Base-by-base conservation (phyloP, 1,140 invertebrate genomes). In the Brachionus rotundiformis region DNA sequence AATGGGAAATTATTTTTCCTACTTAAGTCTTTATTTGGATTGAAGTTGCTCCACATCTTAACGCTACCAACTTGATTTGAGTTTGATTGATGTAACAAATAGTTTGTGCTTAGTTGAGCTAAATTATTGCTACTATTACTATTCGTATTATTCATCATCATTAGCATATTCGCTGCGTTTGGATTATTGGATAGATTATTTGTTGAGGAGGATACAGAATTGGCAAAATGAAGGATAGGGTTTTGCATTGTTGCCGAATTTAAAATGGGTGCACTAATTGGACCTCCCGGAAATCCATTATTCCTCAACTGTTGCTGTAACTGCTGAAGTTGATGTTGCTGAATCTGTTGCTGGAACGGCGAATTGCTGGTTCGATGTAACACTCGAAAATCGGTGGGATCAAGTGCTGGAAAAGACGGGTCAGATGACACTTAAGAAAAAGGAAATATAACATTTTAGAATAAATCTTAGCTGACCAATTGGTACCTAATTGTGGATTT, bases 1-100 rank as follows among this genome's bases (percentile, higher is more conserved):
- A 8, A 19, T 25, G 16, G 11, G 10, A 13, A 23, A 79, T 31
- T 33, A 11, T 47, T 13, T 10, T 41, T 31, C 19, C 23, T 79
- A 79, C 76, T 54, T 36, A 54, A 59, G 27, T 79, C 76, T 79
- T 79, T 79, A 63, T 41, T 63, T 19, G 76, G 36, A 59, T 63
- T 79, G 29, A 79, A 79, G 33, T 79, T 79, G 47, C 76, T 79
- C 76, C 76, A 79, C 76, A 79, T 79, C 59, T 79, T 79, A 2
- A 23, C 59, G 33, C 76, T 79, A 54, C 59, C 59, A 36, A 31
- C 25, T 63, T 54, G 76, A 79, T 79, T 54, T 33, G 75, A 79
- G 59, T 59, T 63, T 39, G 29, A 36, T 27, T 79, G 76, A 59
- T 79, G 76, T 33, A 79, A 39, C 33, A 79, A 63, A 79, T 54